These are phyloP conservation scores for Anolis sagrei DNA, from an alignment of 2,113 vertebrate genomes.

Conservation along the genomic window DNA sequence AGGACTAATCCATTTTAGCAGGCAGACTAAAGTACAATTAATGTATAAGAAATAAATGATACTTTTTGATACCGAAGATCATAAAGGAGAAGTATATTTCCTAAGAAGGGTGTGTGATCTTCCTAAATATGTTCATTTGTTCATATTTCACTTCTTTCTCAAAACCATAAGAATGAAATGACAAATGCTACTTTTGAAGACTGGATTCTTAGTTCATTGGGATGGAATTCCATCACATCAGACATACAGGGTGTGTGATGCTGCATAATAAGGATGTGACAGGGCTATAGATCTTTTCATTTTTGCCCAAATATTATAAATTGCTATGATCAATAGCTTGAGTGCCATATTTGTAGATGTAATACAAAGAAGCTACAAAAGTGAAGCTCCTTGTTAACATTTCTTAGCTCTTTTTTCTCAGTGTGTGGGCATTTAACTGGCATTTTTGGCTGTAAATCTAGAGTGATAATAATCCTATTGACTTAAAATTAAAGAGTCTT, in stretches of 20 bases:
- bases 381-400: slow-evolving; percentile 27
- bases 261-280: slow-evolving; percentile 52
- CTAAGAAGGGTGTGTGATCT: background rate
- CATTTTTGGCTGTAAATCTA: background rate
- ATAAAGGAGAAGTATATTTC: background rate
- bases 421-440: background rate
- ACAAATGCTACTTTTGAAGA: slow-evolving; percentile 23
- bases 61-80: background rate
- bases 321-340: slow-evolving; percentile 44
- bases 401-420: slow-evolving; percentile 51
- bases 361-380: slow-evolving; percentile 34
- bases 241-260: slow-evolving; percentile 16
- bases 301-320: slow-evolving; percentile 41
- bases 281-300: slow-evolving; percentile 24
- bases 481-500: slow-evolving; percentile 9
- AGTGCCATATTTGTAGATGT: slow-evolving; percentile 40
- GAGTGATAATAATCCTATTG: background rate
- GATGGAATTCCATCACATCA: slow-evolving; percentile 42
- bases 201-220: slow-evolving; percentile 33
- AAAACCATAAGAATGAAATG: background rate
- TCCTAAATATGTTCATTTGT: background rate
- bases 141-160: background rate
- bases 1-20: background rate
- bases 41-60: background rate
- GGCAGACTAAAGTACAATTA: background rate